Base-by-base conservation (phyloP, 2,888 invertebrate species). In the Eupithecia tripunctaria region DNA sequence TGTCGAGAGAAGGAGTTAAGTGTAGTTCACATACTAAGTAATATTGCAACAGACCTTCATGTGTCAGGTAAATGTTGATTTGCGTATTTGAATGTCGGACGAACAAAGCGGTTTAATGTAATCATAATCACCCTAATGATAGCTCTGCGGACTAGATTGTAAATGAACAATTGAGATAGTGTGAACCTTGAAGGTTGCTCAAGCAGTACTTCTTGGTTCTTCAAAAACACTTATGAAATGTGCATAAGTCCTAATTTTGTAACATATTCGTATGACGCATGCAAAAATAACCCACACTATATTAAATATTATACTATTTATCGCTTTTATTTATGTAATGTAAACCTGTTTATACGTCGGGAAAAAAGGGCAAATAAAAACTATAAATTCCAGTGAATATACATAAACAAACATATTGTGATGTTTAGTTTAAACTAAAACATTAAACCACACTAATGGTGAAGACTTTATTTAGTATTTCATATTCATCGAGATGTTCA, bases 91-190 rank as follows among this genome's bases (percentile, higher is more conserved):
- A 86, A 84, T 81, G 82, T 82, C 81, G 81, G 80, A 82, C 81
- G 82, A 85, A 87, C 87, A 88, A 89, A 88, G 86, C 79, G 81
- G 85, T 84, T 84, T 84, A 83, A 82, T 82, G 80, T 27, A 60
- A 60, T 60, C 27, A 21, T 88, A 90, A 89, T 89, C 86, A 84
- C 78, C 73, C 76, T 77, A 80, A 82, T 84, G 82, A 84, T 85
- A 83, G 77, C 84, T 74, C 75, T 80, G 80, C 76, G 82, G 82
- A 83, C 79, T 80, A 83, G 81, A 86, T 82, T 79, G 77, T 86
- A 88, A 88, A 85, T 83, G 82, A 80, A 81, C 81, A 82, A 79
- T 85, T 83, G 80, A 82, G 80, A 81, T 80, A 76, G 79, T 21
- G 69, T 73, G 77, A 81, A 84, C 85, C 88, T 89, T 86, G 86